These are phyloP conservation scores for Caerostris darwini DNA, from an alignment of 1,140 invertebrate species.

Conservation along the genomic window DNA sequence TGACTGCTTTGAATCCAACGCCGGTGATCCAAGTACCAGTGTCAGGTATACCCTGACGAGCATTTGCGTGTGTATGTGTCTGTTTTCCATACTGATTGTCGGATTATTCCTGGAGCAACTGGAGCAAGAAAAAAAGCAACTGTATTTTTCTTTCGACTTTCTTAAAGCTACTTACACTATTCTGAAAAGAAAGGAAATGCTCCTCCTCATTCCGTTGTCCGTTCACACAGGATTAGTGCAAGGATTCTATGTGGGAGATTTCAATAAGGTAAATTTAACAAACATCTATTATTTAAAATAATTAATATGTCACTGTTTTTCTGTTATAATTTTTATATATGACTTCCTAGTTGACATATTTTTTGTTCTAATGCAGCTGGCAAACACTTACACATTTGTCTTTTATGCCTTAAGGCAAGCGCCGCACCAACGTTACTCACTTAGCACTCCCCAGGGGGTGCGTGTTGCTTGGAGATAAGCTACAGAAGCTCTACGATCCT, in stretches of 20 bases:
- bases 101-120: slow-evolving; percentile 38
- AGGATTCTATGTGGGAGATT: slow-evolving; percentile 79
- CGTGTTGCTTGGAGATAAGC: no score
- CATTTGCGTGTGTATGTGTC: slow-evolving; percentile 93
- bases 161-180: slow-evolving; percentile 92
- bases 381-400: no score
- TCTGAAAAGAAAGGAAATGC: slow-evolving; percentile 91
- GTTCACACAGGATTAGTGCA: slow-evolving; percentile 98
- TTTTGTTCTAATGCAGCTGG: no score
- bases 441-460: no score
- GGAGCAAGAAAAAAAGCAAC: background rate
- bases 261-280: background rate
- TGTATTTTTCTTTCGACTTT: background rate
- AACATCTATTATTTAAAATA: no score
- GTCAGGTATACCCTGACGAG: slow-evolving; percentile 91
- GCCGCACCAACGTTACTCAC: no score
- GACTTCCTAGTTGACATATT: no score
- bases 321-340: no score
- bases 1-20: slow-evolving; percentile 80
- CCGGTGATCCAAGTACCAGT: slow-evolving; percentile 88
- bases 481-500: no score
- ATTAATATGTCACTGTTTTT: background rate
- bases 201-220: slow-evolving; percentile 96
- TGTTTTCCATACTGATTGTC: slow-evolving; percentile 82
- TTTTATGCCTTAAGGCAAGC: no score